Base-by-base conservation (phyloP, 2,113 vertebrate species). In the Nibea coibor region DNA sequence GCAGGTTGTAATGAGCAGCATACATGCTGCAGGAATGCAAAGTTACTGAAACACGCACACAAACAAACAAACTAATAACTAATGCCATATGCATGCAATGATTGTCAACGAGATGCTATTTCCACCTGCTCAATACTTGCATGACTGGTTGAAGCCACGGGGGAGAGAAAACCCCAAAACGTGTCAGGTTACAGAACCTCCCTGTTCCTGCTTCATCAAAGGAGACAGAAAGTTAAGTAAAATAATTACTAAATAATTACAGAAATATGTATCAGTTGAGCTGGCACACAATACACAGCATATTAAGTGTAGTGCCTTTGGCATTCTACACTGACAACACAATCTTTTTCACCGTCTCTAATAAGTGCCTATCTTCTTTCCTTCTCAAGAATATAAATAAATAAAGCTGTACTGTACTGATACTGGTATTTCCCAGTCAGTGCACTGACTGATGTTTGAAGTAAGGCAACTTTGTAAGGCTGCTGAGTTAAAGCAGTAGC, bases 381-480 rank as follows among this genome's bases (percentile, higher is more conserved):
- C 42, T 31, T n/a, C 10, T 3, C n/a, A 15, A 62, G 7, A 61
- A 63, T 62, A 83, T 65, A 80, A 58, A 68, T 61, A 68, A 43
- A 78, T 51, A 22, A 72, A 65, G 70, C 5, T 70, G 31, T 2
- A 74, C 35, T 39, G 35, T 39, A 39, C 35, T 39, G 54, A 77
- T 62, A 15, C 26, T 79, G 61, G 61, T 72, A 50, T 80, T 81
- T 83, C 69, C 75, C 65, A 65, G 59, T 85, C 78, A 61, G 28
- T 10, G 12, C 35, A 31, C 65, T 64, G 82, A 78, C 31, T 48
- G 45, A 72, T 61, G 69, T 89, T 84, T 82, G 81, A 86, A 88
- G 89, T 82, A 28, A 70, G 78, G 83, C 62, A 86, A 82, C 65
- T 86, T 82, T 79, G 51, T 53, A 61, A 83, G 66, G 80, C 80